Conservation (phyloP, 2,888 invertebrate genomes). For the Catocala sponsa region DNA sequence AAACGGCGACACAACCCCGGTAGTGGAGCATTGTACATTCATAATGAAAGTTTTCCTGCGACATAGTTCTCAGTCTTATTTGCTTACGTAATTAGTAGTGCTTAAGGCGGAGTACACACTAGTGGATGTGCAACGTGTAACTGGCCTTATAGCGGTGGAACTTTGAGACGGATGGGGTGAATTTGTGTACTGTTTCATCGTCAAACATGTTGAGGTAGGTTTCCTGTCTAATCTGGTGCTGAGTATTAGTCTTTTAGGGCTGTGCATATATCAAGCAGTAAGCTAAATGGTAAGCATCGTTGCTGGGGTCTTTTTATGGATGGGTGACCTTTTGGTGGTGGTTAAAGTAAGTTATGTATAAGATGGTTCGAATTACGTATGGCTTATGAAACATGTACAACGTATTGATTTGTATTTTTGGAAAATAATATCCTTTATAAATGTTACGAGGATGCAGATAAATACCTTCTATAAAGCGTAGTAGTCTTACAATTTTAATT, state of each 20-base stretch:
- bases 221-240: neutral
- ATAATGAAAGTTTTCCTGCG: slow-evolving; percentile 57
- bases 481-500: no score
- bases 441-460: no score
- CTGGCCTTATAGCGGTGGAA: slow-evolving; percentile 6
- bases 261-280: no score
- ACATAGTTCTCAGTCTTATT: slow-evolving; percentile 47
- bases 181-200: slow-evolving; percentile 1
- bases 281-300: no score
- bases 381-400: no score
- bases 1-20: slow-evolving; percentile 27
- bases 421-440: no score
- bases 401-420: no score
- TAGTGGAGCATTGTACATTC: slow-evolving; percentile 50
- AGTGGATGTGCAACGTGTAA: slow-evolving; percentile 9
- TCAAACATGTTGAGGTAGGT: neutral
- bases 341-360: no score
- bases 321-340: no score
- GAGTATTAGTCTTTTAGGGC: neutral
- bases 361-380: no score
- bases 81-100: slow-evolving; percentile 51
- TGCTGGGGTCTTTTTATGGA: no score
- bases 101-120: slow-evolving; percentile 22
- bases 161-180: slow-evolving; percentile 3
- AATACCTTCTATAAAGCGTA: no score